Evolutionary conservation across 2,113 vertebrate genomes (phyloP).

Genomic region (Nannobrachium achirus): DNA sequence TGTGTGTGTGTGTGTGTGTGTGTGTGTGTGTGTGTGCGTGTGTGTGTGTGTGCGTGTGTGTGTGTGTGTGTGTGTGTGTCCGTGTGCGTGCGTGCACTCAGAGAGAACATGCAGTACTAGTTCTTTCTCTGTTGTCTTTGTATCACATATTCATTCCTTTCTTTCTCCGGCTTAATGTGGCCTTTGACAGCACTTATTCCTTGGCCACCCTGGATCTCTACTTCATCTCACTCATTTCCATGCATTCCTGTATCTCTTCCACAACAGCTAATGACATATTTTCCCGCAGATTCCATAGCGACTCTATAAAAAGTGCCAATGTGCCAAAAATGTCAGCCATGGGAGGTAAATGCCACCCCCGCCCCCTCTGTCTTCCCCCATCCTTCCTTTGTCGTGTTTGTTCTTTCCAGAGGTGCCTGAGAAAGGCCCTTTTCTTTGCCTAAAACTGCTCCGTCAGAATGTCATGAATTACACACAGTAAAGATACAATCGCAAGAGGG

Average conservation of each 20-base stretch:
- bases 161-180: not conserved
- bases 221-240: slow-evolving; percentile 4
- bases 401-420: slow-evolving; percentile 20
- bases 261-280: slow-evolving; percentile 21
- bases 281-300: slow-evolving; percentile 37
- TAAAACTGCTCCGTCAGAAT: slow-evolving; percentile 28
- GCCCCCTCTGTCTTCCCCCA: not conserved
- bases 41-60: not conserved
- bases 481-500: slow-evolving; percentile 23
- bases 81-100: not conserved
- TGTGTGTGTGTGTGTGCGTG: not conserved
- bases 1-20: not conserved
- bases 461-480: slow-evolving; percentile 12
- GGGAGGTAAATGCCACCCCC: slow-evolving; percentile 3
- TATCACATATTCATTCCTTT: not conserved
- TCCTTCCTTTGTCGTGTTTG: slow-evolving; percentile 16
- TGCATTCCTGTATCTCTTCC: slow-evolving; percentile 1
- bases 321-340: not conserved
- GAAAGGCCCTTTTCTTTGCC: slow-evolving; percentile 26
- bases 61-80: not conserved
- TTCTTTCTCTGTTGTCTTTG: not conserved
- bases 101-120: too few relatives aligned
- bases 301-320: slow-evolving; percentile 22
- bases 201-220: not conserved
- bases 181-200: not conserved